phyloP scores from a whole-genome alignment of 2,888 invertebrate genomes.

The Orthonevra nobilis region DNA sequence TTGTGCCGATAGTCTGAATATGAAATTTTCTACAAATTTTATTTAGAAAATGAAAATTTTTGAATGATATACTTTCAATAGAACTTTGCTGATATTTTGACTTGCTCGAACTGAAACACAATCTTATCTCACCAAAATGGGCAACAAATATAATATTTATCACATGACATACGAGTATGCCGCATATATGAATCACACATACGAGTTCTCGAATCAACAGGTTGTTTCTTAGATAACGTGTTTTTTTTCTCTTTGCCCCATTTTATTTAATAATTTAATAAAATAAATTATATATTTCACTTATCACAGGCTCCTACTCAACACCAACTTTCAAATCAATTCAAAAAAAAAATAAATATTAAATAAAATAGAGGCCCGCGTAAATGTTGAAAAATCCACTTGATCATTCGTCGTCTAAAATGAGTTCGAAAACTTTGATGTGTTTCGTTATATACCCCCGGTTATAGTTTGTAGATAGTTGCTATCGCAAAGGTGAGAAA shows the following conservation, averaged over 20 bases:
- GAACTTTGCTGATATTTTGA: no score
- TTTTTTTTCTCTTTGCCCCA: background rate
- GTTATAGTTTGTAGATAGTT: slow-evolving; percentile 39
- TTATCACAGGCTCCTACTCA: background rate
- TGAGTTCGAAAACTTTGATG: slow-evolving; percentile 42
- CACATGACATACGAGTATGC: slow-evolving; percentile 56
- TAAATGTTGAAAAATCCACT: slow-evolving; percentile 28
- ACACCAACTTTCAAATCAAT: no score
- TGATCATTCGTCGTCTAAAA: slow-evolving; percentile 35
- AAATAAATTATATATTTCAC: background rate
- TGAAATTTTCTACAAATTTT: no score
- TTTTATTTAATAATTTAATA: background rate
- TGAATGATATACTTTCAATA: no score
- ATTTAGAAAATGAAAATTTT: no score
- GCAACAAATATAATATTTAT: slow-evolving; percentile 16
- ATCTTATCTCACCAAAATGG: slow-evolving; percentile 42
- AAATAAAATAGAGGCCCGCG: no score
- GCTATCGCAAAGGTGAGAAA: slow-evolving; percentile 42
- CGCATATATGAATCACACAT: no score
- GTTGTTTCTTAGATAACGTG: slow-evolving; percentile 23
- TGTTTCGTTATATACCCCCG: slow-evolving; percentile 63
- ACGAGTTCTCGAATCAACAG: no score
- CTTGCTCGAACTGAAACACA: slow-evolving; percentile 12
- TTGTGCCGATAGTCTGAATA: no score
- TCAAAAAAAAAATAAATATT: no score